A percentile compares a stretch with the other conserved stretches of the same genome.
Conservation (phyloP, 1,140 invertebrate species). For the Bombus picipes region DNA sequence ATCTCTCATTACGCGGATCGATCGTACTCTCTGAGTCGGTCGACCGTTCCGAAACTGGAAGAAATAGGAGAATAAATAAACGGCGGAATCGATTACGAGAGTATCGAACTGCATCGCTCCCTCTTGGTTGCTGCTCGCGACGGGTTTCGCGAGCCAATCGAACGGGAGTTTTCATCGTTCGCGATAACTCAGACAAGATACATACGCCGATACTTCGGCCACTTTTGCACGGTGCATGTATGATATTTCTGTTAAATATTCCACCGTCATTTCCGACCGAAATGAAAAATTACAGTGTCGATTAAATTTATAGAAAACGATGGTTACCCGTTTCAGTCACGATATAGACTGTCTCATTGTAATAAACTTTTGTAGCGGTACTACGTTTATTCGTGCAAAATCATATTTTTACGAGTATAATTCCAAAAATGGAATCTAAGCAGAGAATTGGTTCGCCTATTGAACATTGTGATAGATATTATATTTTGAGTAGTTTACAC, state of each 20-base stretch:
- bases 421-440: too few relatives aligned
- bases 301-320: neutral
- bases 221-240: neutral
- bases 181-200: slow-evolving; percentile 13
- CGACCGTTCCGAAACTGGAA: slow-evolving; percentile 20
- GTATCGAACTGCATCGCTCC: neutral
- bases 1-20: slow-evolving; percentile 36
- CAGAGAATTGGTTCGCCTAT: too few relatives aligned
- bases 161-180: slow-evolving; percentile 13
- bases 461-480: too few relatives aligned
- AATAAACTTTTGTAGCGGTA: too few relatives aligned
- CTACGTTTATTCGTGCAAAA: too few relatives aligned
- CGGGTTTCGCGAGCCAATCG: slow-evolving; percentile 12
- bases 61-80: slow-evolving; percentile 40
- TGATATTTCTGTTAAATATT: neutral
- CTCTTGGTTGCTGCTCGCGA: neutral
- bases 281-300: neutral
- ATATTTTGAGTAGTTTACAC: too few relatives aligned
- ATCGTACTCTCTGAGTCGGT: neutral
- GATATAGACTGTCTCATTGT: too few relatives aligned
- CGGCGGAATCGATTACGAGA: neutral
- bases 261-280: neutral
- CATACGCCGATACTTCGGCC: neutral
- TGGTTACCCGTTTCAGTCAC: too few relatives aligned
- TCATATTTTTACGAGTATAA: too few relatives aligned